phyloP scores from a whole-genome alignment of 30 jellyfish, hydroid and myxozoan species.

The Hydractinia symbiolongicarpus region DNA sequence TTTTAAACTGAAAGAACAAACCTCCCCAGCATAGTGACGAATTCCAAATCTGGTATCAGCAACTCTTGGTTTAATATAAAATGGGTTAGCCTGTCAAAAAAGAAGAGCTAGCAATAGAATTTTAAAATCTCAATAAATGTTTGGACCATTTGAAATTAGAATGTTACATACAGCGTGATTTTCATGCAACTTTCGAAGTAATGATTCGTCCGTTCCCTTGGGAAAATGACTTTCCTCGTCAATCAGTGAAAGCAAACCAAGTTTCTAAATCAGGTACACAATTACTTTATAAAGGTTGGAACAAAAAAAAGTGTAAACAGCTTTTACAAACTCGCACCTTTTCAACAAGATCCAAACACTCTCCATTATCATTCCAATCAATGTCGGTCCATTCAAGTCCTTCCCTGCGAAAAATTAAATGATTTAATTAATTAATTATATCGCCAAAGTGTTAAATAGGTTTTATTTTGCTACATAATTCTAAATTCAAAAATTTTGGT shows the following conservation, averaged over 20 bases:
- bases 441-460: neutral
- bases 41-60: constrained; percentile 83
- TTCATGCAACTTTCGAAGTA: constrained; percentile 82
- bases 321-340: constrained; percentile 37
- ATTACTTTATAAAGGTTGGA: too few relatives aligned
- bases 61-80: constrained; percentile 88
- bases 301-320: too few relatives aligned
- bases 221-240: constrained; percentile 97
- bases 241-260: constrained; percentile 76
- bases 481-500: neutral
- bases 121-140: neutral
- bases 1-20: neutral
- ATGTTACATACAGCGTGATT: constrained; percentile 75
- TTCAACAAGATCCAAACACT: constrained; percentile 89
- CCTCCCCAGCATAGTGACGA: constrained; percentile 97
- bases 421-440: neutral
- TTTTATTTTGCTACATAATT: neutral
- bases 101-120: neutral
- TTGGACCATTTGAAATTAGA: neutral
- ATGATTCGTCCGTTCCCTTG: constrained; percentile 89
- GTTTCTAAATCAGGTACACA: constrained; percentile 45
- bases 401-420: constrained; percentile 38
- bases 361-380: constrained; percentile 98
- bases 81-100: constrained; percentile 52
- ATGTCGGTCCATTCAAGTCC: constrained; percentile 91